Evolutionary conservation across 2,113 vertebrate genomes (phyloP).

Genomic region (Brachyhypopomus occidentalis): DNA sequence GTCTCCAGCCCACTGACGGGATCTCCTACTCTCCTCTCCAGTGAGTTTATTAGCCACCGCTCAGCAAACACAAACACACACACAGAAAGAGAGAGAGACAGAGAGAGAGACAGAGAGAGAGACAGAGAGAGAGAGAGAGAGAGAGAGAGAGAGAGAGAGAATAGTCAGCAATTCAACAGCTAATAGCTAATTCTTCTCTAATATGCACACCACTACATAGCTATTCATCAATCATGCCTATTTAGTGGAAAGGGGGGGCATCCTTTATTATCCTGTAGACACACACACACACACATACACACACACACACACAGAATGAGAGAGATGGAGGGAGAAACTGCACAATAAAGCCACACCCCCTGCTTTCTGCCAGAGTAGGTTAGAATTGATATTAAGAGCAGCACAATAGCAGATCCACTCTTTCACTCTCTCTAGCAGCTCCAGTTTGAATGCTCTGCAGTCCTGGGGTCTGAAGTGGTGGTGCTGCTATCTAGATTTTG

Average conservation of each 20-base stretch:
- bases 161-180: slow-evolving; percentile 20
- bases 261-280: slow-evolving; percentile 36
- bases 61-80: not conserved
- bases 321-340: not conserved
- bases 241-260: slow-evolving; percentile 9
- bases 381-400: slow-evolving; percentile 56
- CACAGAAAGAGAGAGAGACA: no score
- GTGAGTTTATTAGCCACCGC: slow-evolving; percentile 86
- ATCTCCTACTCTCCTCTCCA: slow-evolving; percentile 86
- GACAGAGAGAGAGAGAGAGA: no score
- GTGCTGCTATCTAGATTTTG: not conserved
- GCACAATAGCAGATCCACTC: slow-evolving; percentile 23
- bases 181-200: slow-evolving; percentile 43
- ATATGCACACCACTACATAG: slow-evolving; percentile 40
- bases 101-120: no score
- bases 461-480: not conserved
- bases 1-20: slow-evolving; percentile 84
- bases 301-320: not conserved
- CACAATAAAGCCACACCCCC: slow-evolving; percentile 46
- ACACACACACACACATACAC: slow-evolving; percentile 23
- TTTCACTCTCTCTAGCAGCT: slow-evolving; percentile 20
- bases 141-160: no score
- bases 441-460: slow-evolving; percentile 17
- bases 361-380: slow-evolving; percentile 68
- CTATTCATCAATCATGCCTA: slow-evolving; percentile 48